These are phyloP conservation scores for Saturnia japonica DNA, from an alignment of 2,888 invertebrate species.

Conservation along the genomic window DNA sequence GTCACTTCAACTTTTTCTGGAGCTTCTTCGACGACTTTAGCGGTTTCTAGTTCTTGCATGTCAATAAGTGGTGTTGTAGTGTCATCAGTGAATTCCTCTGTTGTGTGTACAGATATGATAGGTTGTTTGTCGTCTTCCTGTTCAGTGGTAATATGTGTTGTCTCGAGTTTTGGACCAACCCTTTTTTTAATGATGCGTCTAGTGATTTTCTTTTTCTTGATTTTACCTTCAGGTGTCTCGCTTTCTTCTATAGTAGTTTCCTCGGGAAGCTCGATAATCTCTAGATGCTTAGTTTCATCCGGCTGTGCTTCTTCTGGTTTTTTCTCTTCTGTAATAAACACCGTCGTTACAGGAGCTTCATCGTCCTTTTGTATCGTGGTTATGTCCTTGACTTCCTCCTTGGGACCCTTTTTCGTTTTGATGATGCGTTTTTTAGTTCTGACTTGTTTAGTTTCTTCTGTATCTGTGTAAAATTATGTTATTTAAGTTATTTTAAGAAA, in stretches of 20 bases:
- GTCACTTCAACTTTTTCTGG: constrained; percentile 50
- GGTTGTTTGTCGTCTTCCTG: constrained; percentile 47
- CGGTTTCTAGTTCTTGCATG: constrained; percentile 28
- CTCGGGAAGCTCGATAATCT: constrained; percentile 51
- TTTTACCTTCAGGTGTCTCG: constrained; percentile 42
- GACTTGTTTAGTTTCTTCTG: too few relatives aligned
- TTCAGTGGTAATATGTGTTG: constrained; percentile 35
- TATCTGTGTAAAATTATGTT: too few relatives aligned
- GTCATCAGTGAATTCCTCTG: constrained; percentile 36
- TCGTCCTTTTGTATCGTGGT: constrained; percentile 63
- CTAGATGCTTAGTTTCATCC: constrained; percentile 24
- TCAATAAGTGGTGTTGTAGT: constrained; percentile 28
- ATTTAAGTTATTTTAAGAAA: too few relatives aligned
- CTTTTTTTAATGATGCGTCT: constrained; percentile 62
- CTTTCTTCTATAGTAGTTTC: constrained; percentile 45
- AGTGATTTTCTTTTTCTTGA: constrained; percentile 48
- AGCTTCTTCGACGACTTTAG: constrained; percentile 47
- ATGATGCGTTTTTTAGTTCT: too few relatives aligned
- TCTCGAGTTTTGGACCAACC: constrained; percentile 46
- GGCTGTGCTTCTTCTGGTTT: constrained; percentile 49
- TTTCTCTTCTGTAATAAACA: constrained; percentile 49
- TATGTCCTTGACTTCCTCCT: constrained; percentile 67
- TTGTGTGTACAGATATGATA: constrained; percentile 37
- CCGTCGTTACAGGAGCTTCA: constrained; percentile 49
- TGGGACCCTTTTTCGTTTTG: constrained; percentile 62